Evolutionary conservation across 2,888 invertebrate genomes (phyloP), one percentile per base, ranked within the genome.

Genomic region (Patella pellucida): DNA sequence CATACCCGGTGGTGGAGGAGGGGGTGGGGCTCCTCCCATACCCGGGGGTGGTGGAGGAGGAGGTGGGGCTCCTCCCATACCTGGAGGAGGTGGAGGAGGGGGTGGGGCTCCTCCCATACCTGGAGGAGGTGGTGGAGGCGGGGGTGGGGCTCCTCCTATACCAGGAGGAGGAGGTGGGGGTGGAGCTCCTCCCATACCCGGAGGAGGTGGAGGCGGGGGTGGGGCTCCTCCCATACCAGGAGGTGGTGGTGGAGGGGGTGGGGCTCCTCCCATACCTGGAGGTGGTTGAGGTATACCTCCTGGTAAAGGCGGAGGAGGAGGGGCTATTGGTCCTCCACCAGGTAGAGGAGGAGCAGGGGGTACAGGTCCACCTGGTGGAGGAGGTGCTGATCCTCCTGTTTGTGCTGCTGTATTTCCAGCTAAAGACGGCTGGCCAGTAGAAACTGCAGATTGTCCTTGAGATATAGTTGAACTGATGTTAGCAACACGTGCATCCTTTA

Each of bases 31-130:
- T 41, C 90, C 79, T 86, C 69, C 70, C 11, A 90, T 76, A 86
- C 91, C 68, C 7, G 93, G 93, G 11, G 93, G 92, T 9, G 92
- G 92, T 9, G 92, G 92, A 5, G 93, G 92, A 0, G 94, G 93
- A 68, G 89, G 87, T 14, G 85, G 84, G 2, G 83, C 83, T 1
- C 78, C 78, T 51, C 91, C 82, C n/a, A 80, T 81, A 50, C 82
- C 82, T 41, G 31, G 31, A 41, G 31, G 89, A 1, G 88, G 87
- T 0, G 87, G 86, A 0, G 87, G 87, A 3, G 86, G 86, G 4
- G 86, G 79, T 19, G 76, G 79, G 1, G 83, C 83, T 15, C 83
- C 83, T 27, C 81, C 79, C 16, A 85, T 85, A 9, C 85, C 79
- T 19, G 76, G 78, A 3, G 90, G 89, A 0, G 85, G 87, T 3